Conservation (phyloP, 2,797 vertebrate genomes). For the Ptychadena robeensis region DNA sequence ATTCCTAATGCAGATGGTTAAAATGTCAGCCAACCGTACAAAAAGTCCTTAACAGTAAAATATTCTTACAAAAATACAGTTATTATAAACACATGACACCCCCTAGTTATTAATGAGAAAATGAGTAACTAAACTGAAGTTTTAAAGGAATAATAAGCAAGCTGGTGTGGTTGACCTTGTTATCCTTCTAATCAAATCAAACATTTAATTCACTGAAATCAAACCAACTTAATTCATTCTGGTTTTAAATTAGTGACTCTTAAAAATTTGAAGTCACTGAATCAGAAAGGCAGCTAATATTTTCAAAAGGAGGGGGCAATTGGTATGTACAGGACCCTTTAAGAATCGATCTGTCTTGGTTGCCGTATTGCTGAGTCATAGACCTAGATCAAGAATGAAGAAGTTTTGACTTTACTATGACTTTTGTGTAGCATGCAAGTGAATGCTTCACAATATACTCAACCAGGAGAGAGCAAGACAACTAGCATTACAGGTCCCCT, state of each 20-base stretch:
- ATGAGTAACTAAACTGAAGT: background rate
- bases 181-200: background rate
- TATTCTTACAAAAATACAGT: background rate
- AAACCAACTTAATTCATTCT: background rate
- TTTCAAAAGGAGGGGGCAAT: background rate
- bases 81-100: background rate
- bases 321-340: no score
- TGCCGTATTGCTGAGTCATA: background rate
- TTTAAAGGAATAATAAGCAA: background rate
- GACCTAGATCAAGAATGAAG: no score
- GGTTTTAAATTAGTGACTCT: no score
- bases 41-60: background rate
- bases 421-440: background rate
- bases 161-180: background rate
- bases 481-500: background rate
- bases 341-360: background rate
- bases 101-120: no score
- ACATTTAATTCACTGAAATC: background rate
- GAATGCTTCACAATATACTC: background rate
- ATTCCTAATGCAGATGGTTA: no score
- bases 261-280: background rate
- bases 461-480: background rate
- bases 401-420: no score
- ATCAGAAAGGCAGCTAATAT: background rate
- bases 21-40: background rate